Percentiles rank a stretch among this genome's conserved stretches.
Conservation (phyloP, 2,797 vertebrate species). For the Enteromius treurensis region DNA sequence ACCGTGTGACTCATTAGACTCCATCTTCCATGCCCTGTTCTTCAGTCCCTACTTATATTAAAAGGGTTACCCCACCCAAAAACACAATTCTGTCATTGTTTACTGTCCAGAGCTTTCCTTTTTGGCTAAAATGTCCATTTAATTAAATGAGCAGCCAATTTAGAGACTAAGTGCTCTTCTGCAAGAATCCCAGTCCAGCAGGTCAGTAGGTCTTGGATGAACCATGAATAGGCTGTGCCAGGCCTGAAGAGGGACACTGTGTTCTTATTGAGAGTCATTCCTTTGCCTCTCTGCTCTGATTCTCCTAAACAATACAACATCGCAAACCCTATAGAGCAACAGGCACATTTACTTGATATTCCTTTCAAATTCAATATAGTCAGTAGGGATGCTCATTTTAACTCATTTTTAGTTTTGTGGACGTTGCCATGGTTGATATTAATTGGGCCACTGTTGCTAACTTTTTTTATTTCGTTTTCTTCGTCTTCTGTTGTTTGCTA, state of each 20-base stretch:
- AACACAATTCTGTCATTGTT: background rate
- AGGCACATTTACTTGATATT: background rate
- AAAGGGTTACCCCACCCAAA: background rate
- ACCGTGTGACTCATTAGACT: background rate
- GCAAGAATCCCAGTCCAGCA: constrained; percentile 22
- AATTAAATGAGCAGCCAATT: background rate
- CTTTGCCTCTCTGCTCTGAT: constrained; percentile 60
- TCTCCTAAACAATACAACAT: constrained; percentile 64
- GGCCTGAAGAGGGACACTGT: constrained; percentile 64
- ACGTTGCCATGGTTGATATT: no score
- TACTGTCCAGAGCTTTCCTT: background rate
- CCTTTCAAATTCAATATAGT: background rate
- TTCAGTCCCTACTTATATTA: background rate
- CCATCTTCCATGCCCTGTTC: background rate
- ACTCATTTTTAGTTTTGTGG: no score
- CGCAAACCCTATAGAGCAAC: constrained; percentile 61
- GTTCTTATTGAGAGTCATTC: constrained; percentile 68
- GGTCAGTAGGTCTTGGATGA: constrained; percentile 47
- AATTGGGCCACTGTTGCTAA: no score
- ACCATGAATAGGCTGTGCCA: constrained; percentile 67
- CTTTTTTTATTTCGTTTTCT: no score
- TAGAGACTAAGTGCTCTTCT: background rate
- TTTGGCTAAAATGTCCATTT: background rate
- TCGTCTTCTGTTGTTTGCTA: no score
- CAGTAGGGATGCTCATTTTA: no score